Conservation (phyloP, 2,888 invertebrate species). For the Seira sanloemensis region DNA sequence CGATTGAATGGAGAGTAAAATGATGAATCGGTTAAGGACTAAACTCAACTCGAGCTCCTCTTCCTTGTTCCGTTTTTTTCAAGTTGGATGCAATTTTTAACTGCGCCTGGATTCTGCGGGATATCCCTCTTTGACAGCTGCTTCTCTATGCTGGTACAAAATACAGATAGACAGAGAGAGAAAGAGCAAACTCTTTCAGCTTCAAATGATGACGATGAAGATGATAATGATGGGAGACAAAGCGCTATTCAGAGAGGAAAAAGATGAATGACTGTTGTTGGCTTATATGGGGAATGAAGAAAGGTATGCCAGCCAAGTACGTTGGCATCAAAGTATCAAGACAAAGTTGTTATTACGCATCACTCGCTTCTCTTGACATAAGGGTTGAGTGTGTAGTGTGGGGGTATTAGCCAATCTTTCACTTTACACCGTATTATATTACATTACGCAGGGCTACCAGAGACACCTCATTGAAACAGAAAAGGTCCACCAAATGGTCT, state of each 20-base stretch:
- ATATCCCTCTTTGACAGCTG: slow-evolving; percentile 56
- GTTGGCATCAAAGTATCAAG: slow-evolving; percentile 16
- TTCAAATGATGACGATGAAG: slow-evolving; percentile 7
- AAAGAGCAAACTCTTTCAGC: slow-evolving; percentile 26
- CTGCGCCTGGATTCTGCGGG: not conserved
- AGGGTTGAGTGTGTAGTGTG: too few relatives aligned
- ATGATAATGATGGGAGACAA: slow-evolving; percentile 31
- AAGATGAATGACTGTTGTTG: slow-evolving; percentile 27
- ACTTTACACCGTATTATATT: too few relatives aligned
- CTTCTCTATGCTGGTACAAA: slow-evolving; percentile 11
- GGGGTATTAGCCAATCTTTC: slow-evolving; percentile 22
- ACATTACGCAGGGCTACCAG: too few relatives aligned
- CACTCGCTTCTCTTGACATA: slow-evolving; percentile 44
- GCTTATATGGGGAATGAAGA: not conserved
- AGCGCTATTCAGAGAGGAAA: slow-evolving; percentile 25
- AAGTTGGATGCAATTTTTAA: slow-evolving; percentile 22
- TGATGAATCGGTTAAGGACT: slow-evolving; percentile 50
- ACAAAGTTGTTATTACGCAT: slow-evolving; percentile 32
- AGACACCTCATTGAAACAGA: too few relatives aligned
- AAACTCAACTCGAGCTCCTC: not conserved
- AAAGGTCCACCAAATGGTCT: too few relatives aligned
- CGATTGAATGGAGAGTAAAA: slow-evolving; percentile 21
- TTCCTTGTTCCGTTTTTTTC: slow-evolving; percentile 21
- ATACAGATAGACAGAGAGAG: too few relatives aligned
- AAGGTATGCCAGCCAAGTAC: slow-evolving; percentile 17